A percentile compares a stretch with the other conserved stretches of the same genome.
Evolutionary conservation across 2,797 vertebrate species (phyloP).

Genomic region (Propithecus perrieri): DNA sequence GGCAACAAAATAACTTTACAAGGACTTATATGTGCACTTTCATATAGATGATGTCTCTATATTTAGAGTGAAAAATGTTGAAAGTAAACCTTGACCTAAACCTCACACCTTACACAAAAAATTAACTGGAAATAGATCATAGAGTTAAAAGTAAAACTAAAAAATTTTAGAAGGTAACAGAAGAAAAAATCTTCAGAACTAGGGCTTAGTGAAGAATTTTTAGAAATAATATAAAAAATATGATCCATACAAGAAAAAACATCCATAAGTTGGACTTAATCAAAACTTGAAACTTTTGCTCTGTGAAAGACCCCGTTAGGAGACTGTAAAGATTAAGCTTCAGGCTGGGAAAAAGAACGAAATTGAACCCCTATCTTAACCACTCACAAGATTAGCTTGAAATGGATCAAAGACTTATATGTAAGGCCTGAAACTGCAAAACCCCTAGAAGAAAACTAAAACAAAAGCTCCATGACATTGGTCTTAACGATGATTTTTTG

Average conservation of each 20-base stretch:
- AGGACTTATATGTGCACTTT: not conserved
- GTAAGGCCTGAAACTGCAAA: not conserved
- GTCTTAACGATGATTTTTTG: not conserved
- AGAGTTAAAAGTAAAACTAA: not conserved
- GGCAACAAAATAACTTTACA: not conserved
- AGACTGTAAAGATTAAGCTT: not conserved
- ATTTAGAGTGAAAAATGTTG: not conserved
- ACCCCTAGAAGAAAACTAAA: not conserved
- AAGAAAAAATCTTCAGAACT: not conserved
- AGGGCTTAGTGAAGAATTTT: not conserved
- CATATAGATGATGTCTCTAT: not conserved
- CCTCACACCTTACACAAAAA: not conserved
- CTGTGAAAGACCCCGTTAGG: not conserved
- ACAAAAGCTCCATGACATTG: not conserved
- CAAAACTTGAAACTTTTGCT: constrained; percentile 11
- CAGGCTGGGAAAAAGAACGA: not conserved
- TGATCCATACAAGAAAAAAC: not conserved
- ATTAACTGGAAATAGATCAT: constrained; percentile 14
- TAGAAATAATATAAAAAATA: not conserved
- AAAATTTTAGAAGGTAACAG: not conserved
- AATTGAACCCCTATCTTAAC: not conserved
- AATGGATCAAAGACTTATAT: not conserved
- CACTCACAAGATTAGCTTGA: not conserved
- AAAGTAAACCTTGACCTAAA: constrained; percentile 32
- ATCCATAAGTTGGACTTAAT: not conserved